Conservation (phyloP, 2,797 vertebrate genomes). For the Distichodus sexfasciatus region DNA sequence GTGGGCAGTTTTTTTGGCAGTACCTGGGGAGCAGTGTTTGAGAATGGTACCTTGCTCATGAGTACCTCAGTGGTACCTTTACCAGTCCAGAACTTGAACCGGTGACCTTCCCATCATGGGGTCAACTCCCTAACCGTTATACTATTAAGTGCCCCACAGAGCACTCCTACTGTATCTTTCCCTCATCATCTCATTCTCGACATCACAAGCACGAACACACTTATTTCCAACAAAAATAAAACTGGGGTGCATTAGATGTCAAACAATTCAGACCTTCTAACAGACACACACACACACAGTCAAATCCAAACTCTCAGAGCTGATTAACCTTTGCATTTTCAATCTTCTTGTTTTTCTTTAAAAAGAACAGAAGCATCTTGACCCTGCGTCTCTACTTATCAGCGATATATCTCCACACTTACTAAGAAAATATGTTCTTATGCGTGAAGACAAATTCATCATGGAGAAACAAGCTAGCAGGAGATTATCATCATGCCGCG, state of each 20-base stretch:
- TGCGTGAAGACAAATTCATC: conserved; percentile 29
- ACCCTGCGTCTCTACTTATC: conserved; percentile 32
- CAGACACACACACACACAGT: neutral
- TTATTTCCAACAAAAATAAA: neutral
- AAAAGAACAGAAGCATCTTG: conserved; percentile 33
- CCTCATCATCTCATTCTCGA: too few species aligned
- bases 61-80: too few species aligned
- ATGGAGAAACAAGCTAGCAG: conserved; percentile 44
- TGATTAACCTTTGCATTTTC: conserved; percentile 22
- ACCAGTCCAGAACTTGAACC: too few species aligned
- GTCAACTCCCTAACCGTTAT: too few species aligned
- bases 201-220: too few species aligned
- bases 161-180: too few species aligned
- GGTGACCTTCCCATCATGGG: too few species aligned
- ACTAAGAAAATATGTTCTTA: conserved; percentile 34
- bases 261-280: conserved; percentile 12
- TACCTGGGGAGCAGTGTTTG: too few species aligned
- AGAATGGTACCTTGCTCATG: too few species aligned
- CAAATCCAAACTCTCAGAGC: neutral
- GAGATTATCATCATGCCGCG: conserved; percentile 46
- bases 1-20: too few species aligned
- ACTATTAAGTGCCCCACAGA: too few species aligned
- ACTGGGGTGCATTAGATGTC: neutral
- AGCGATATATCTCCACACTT: conserved; percentile 25
- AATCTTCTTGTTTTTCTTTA: conserved; percentile 12